These are phyloP conservation scores for Heliconius ismenius DNA, from an alignment of 2,888 invertebrate genomes.

Conservation along the genomic window DNA sequence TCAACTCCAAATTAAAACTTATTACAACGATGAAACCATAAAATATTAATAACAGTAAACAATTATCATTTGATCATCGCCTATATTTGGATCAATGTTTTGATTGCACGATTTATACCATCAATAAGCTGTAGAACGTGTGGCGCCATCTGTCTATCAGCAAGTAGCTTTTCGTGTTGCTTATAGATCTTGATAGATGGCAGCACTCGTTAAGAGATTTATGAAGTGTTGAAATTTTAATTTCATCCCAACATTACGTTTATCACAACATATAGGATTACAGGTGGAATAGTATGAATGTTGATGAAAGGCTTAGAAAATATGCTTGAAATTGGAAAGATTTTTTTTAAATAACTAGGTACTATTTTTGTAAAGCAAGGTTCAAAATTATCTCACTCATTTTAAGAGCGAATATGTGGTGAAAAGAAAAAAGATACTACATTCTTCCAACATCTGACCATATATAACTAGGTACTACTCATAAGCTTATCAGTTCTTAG, in stretches of 20 bases:
- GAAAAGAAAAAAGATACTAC: no score
- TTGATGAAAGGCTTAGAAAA: background rate
- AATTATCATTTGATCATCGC: slow-evolving; percentile 41
- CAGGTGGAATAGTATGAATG: background rate
- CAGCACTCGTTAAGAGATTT: slow-evolving; percentile 71
- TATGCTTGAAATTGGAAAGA: background rate
- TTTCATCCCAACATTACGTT: slow-evolving; percentile 54
- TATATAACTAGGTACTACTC: no score
- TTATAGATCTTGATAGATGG: slow-evolving; percentile 69
- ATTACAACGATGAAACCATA: background rate
- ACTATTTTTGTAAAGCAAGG: no score
- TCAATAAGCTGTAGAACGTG: slow-evolving; percentile 45
- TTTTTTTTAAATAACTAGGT: background rate
- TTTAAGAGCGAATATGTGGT: no score
- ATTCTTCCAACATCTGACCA: no score
- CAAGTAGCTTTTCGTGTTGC: slow-evolving; percentile 66
- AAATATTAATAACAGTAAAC: slow-evolving; percentile 20
- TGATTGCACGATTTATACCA: slow-evolving; percentile 46
- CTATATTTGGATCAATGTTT: slow-evolving; percentile 47
- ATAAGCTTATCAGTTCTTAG: no score
- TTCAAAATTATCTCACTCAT: no score
- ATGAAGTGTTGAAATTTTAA: slow-evolving; percentile 68
- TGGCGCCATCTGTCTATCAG: slow-evolving; percentile 75
- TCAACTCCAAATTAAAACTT: background rate
- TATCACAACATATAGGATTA: slow-evolving; percentile 2